These are phyloP conservation scores for Stegodyphus dumicola DNA, from an alignment of 1,140 invertebrate genomes.

Conservation along the genomic window DNA sequence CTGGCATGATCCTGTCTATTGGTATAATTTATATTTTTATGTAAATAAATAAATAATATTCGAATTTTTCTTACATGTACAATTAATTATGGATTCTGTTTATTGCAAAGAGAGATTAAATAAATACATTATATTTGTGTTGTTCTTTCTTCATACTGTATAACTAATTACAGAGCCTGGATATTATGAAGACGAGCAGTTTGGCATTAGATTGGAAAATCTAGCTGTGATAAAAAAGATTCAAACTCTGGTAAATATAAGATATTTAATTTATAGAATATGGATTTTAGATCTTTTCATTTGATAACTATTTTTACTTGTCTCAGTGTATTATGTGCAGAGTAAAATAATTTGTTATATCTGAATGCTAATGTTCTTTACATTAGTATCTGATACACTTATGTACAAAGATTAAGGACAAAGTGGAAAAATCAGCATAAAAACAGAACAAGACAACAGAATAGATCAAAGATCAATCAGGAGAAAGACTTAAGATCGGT, in stretches of 20 bases:
- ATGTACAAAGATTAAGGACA: no score
- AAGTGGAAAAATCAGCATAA: no score
- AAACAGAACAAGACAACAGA: no score
- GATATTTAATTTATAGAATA: neutral
- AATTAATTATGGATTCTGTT: neutral
- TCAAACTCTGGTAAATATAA: neutral
- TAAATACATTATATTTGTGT: neutral
- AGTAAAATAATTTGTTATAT: no score
- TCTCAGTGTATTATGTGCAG: no score
- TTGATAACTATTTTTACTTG: no score
- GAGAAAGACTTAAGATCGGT: no score
- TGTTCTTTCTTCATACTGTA: neutral
- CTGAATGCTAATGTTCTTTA: no score
- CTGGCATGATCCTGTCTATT: slow-evolving; percentile 93
- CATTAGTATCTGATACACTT: no score
- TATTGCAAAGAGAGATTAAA: neutral
- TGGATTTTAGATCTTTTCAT: no score
- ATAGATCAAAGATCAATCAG: no score
- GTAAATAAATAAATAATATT: neutral
- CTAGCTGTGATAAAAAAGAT: slow-evolving; percentile 77
- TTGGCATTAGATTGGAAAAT: slow-evolving; percentile 95
- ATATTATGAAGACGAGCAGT: slow-evolving; percentile 81
- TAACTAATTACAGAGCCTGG: slow-evolving; percentile 72
- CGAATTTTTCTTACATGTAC: neutral
- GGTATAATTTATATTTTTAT: slow-evolving; percentile 72